phyloP scores from a whole-genome alignment of 2,888 invertebrate species.

The Brachyopa scutellaris region DNA sequence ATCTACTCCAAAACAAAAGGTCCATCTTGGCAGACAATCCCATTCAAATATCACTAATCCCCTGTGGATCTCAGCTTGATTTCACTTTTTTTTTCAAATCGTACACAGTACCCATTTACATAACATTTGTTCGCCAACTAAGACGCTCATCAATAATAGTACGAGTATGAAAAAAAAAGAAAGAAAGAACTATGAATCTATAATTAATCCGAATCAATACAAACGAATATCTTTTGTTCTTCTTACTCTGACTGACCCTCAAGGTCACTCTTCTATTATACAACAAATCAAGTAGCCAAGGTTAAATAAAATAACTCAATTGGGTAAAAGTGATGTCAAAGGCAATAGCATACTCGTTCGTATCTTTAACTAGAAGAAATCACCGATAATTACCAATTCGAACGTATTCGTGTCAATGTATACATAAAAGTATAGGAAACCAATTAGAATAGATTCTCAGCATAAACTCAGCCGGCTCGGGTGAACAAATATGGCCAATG shows the following conservation, averaged over 20 bases:
- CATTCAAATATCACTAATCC: too few relatives aligned
- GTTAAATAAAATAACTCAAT: conserved; percentile 1
- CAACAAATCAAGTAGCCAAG: neutral
- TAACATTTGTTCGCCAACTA: neutral
- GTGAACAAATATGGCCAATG: neutral
- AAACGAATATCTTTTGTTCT: conserved; percentile 23
- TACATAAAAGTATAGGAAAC: neutral
- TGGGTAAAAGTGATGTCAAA: conserved; percentile 4
- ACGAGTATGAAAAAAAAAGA: too few relatives aligned
- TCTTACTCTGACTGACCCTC: neutral
- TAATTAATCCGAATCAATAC: too few relatives aligned
- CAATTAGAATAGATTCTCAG: conserved; percentile 14
- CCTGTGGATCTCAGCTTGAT: too few relatives aligned
- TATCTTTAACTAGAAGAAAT: neutral
- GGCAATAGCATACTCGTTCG: neutral
- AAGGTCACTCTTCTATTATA: conserved; percentile 19
- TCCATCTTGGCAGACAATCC: too few relatives aligned
- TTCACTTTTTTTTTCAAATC: too few relatives aligned
- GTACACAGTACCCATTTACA: conserved; percentile 5
- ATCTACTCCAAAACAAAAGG: too few relatives aligned
- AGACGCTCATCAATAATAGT: conserved; percentile 18
- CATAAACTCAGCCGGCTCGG: neutral
- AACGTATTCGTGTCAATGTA: conserved; percentile 1
- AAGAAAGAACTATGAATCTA: too few relatives aligned
- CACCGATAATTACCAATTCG: neutral